Percentiles rank a stretch among this genome's conserved stretches.
phyloP scores from a whole-genome alignment of 2,888 invertebrate species.

The Gymnosoma rotundatum region DNA sequence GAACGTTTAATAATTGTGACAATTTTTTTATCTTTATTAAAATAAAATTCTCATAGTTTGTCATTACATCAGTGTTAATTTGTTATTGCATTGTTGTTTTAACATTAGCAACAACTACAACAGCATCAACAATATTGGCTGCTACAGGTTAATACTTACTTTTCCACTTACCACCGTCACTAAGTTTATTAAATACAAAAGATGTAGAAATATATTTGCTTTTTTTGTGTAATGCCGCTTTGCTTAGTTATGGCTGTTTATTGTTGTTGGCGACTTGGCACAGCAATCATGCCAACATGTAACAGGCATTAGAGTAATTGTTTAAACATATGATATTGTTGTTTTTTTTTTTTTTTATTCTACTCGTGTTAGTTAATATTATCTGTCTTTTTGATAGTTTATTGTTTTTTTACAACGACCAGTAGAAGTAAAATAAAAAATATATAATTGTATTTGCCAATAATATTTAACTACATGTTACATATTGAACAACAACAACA shows the following conservation, averaged over 20 bases:
- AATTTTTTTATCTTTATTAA: background rate
- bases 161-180: background rate
- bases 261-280: conserved; percentile 9
- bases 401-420: conserved; percentile 5
- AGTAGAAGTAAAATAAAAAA: conserved; percentile 3
- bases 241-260: conserved; percentile 2
- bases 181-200: conserved; percentile 20
- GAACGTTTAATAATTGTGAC: background rate
- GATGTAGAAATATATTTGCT: background rate
- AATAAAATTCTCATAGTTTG: conserved; percentile 51
- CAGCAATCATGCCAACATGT: conserved; percentile 56
- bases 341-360: conserved; percentile 16
- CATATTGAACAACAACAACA: conserved; percentile 36
- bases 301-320: conserved; percentile 64
- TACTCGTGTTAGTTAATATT: conserved; percentile 6
- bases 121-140: background rate
- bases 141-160: background rate
- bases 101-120: conserved; percentile 18
- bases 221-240: conserved; percentile 6
- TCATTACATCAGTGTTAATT: conserved; percentile 63
- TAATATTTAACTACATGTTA: conserved; percentile 58
- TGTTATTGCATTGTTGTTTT: conserved; percentile 44
- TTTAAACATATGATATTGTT: conserved; percentile 41
- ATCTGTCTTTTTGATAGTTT: background rate
- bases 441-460: conserved; percentile 49